phyloP scores from a whole-genome alignment of 2,113 vertebrate genomes.

The Hiodon tergisus region DNA sequence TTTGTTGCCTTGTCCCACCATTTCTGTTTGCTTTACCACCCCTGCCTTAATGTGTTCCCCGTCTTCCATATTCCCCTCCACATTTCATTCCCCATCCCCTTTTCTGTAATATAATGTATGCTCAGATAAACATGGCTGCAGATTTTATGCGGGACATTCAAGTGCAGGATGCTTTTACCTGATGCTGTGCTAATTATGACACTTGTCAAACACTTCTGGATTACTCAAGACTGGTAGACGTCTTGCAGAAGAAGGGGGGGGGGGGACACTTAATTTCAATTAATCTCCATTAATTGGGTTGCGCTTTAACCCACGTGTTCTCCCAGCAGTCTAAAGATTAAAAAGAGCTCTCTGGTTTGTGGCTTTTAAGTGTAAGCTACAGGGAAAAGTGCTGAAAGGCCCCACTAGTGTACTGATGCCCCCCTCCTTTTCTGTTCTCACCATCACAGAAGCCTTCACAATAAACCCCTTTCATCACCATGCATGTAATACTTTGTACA shows the following conservation, averaged over 20 bases:
- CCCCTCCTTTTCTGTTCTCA: slow-evolving; percentile 42
- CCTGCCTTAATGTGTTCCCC: neutral
- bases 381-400: slow-evolving; percentile 51
- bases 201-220: slow-evolving; percentile 3
- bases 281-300: slow-evolving; percentile 56
- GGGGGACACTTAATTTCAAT: slow-evolving; percentile 56
- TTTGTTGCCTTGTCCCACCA: neutral
- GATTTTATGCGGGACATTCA: slow-evolving; percentile 2
- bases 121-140: neutral
- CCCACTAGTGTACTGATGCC: slow-evolving; percentile 45
- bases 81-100: neutral
- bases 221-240: slow-evolving; percentile 9
- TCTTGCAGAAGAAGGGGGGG: slow-evolving; percentile 31
- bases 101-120: neutral
- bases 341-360: slow-evolving; percentile 50
- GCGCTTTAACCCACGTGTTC: slow-evolving; percentile 46
- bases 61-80: neutral
- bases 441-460: slow-evolving; percentile 69
- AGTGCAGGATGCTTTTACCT: slow-evolving; percentile 1
- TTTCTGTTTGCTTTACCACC: neutral
- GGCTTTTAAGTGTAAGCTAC: slow-evolving; percentile 59
- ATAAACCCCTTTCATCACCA: slow-evolving; percentile 87
- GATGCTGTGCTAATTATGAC: slow-evolving; percentile 11
- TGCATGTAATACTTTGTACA: slow-evolving; percentile 82
- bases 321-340: slow-evolving; percentile 54